phyloP scores from a whole-genome alignment of 1,140 invertebrate species.

The Galendromus occidentalis region DNA sequence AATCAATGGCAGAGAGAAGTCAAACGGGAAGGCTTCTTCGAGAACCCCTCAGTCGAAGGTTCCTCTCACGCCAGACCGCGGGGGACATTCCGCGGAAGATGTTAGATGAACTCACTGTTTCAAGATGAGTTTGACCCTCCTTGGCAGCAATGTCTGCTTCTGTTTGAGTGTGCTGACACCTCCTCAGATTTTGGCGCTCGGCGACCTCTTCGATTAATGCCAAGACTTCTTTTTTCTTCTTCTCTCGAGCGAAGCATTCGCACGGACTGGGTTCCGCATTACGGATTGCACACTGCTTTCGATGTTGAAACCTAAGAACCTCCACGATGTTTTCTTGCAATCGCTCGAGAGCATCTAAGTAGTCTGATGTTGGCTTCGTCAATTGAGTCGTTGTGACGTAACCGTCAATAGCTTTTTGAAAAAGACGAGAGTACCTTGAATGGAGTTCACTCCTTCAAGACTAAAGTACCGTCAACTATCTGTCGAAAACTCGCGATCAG shows the following conservation, averaged over 20 bases:
- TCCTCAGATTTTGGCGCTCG: too few relatives aligned
- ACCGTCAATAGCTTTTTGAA: background rate
- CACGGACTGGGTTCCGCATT: background rate
- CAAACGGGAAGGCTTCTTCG: too few relatives aligned
- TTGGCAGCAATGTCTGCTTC: too few relatives aligned
- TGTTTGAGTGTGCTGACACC: too few relatives aligned
- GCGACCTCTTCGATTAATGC: background rate
- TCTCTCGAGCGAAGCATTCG: background rate
- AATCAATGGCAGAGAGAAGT: too few relatives aligned
- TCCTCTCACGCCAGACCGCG: too few relatives aligned
- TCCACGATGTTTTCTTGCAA: background rate
- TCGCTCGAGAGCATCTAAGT: background rate
- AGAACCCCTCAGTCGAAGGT: too few relatives aligned
- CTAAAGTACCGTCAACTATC: too few relatives aligned
- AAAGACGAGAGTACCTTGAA: background rate
- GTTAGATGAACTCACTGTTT: too few relatives aligned
- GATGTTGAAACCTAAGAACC: background rate
- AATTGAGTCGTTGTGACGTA: background rate
- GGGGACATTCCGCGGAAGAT: too few relatives aligned
- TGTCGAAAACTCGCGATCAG: too few relatives aligned
- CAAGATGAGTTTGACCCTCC: too few relatives aligned
- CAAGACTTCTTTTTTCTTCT: background rate
- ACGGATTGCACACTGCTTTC: background rate
- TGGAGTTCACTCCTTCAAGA: background rate
- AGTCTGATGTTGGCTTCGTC: background rate